These are phyloP conservation scores for Clarias fuscus DNA, from an alignment of 2,797 vertebrate genomes.

Conservation along the genomic window DNA sequence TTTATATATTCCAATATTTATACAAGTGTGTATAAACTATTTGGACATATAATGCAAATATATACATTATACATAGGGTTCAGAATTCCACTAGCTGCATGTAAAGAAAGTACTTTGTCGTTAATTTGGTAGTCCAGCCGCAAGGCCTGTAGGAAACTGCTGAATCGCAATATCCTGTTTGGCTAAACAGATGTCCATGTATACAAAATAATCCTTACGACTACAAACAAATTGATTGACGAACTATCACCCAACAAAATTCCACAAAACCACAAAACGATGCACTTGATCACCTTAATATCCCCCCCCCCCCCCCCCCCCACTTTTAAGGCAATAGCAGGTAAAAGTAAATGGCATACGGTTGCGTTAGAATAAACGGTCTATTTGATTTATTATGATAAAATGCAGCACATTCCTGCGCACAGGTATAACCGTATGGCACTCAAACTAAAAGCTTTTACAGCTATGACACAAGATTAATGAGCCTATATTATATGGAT, in stretches of 20 bases:
- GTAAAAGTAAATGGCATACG: too few species aligned
- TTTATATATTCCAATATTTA: too few species aligned
- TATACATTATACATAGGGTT: background rate
- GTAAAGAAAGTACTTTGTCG: background rate
- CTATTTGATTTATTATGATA: background rate
- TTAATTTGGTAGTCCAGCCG: constrained; percentile 7
- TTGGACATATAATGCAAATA: too few species aligned
- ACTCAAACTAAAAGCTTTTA: background rate
- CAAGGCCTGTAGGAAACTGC: constrained; percentile 8
- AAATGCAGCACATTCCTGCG: background rate
- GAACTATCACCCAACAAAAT: constrained; percentile 2
- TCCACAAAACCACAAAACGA: background rate
- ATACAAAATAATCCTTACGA: constrained; percentile 15
- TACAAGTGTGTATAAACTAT: too few species aligned
- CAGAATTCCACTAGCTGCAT: background rate
- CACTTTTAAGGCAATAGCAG: background rate
- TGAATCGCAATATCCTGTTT: constrained; percentile 17
- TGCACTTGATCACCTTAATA: background rate
- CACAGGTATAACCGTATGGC: background rate
- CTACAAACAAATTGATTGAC: constrained; percentile 22
- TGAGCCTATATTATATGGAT: background rate
- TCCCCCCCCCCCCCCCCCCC: too few species aligned
- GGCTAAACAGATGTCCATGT: constrained; percentile 23
- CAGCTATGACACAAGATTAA: background rate
- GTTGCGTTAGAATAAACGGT: background rate